Percentiles rank a stretch among this genome's conserved stretches.
Conservation (phyloP, 2,888 invertebrate species). For the Cheilosia scutellata region DNA sequence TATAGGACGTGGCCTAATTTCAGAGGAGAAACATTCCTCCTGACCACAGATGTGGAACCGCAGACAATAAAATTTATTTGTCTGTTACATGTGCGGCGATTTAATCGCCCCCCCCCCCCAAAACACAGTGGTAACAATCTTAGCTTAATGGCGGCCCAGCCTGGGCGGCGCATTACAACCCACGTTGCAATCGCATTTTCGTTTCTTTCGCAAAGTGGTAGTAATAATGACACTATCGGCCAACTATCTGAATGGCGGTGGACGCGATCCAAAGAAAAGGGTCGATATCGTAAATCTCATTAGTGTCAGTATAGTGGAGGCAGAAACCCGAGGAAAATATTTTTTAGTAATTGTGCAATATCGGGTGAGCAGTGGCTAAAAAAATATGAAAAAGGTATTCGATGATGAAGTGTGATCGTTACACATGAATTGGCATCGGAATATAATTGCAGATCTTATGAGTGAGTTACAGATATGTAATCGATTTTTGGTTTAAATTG, state of each 20-base stretch:
- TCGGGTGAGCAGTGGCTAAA: slow-evolving; percentile 19
- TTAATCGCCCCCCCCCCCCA: slow-evolving; percentile 41
- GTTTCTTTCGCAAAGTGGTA: slow-evolving; percentile 48
- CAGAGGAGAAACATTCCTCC: slow-evolving; percentile 39
- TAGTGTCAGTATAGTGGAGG: slow-evolving; percentile 39
- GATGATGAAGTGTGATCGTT: slow-evolving; percentile 13
- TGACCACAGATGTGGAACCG: slow-evolving; percentile 68
- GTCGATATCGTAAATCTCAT: slow-evolving; percentile 63
- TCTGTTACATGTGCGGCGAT: slow-evolving; percentile 45
- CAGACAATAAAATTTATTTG: slow-evolving; percentile 58
- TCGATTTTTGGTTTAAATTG: too few relatives aligned
- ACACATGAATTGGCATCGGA: slow-evolving; percentile 14
- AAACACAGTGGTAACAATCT: slow-evolving; percentile 33
- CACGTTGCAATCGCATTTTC: slow-evolving; percentile 38
- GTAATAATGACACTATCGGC: slow-evolving; percentile 57
- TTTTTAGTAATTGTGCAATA: slow-evolving; percentile 29
- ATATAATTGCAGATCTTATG: background rate
- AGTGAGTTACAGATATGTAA: background rate
- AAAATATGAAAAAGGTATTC: slow-evolving; percentile 8
- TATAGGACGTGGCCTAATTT: slow-evolving; percentile 17
- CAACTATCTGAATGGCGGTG: slow-evolving; percentile 27
- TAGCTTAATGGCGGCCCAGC: background rate
- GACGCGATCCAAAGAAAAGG: slow-evolving; percentile 38
- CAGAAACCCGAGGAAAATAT: background rate
- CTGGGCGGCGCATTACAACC: slow-evolving; percentile 20